These are phyloP conservation scores for Choristoneura fumiferana DNA, from an alignment of 1,140 invertebrate species.

Conservation along the genomic window DNA sequence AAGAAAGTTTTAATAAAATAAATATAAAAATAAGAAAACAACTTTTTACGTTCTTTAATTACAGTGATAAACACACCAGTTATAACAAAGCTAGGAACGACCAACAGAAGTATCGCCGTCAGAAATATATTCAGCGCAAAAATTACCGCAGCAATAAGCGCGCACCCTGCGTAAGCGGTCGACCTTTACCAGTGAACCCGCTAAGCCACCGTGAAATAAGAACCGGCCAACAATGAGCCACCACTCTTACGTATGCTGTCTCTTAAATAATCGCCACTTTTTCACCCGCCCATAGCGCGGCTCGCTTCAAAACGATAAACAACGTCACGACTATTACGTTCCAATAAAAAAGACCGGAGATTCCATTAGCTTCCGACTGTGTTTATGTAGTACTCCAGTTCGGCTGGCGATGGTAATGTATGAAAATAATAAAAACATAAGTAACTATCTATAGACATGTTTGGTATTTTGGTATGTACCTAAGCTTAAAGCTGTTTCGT, in stretches of 20 bases:
- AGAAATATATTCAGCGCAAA: no score
- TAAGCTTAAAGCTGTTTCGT: no score
- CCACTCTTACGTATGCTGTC: constrained; percentile 47
- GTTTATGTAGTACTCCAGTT: constrained; percentile 13
- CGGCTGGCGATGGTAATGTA: background rate
- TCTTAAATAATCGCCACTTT: constrained; percentile 45
- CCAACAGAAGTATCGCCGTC: no score
- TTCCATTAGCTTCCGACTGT: constrained; percentile 10
- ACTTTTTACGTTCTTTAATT: no score
- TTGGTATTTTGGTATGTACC: no score
- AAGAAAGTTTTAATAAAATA: no score
- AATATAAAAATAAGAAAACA: no score
- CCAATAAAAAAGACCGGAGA: constrained; percentile 11
- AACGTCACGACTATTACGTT: constrained; percentile 21
- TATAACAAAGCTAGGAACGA: no score
- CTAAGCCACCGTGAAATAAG: constrained; percentile 65
- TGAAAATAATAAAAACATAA: background rate
- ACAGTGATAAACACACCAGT: no score
- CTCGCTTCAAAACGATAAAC: constrained; percentile 8
- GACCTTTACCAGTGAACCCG: constrained; percentile 21
- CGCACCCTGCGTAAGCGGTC: constrained; percentile 19
- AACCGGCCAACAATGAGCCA: constrained; percentile 46
- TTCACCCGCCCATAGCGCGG: constrained; percentile 9
- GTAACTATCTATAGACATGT: no score
- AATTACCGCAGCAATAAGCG: constrained; percentile 14